Evolutionary conservation across 2,113 vertebrate species (phyloP).

Genomic region (Nesoenas mayeri): DNA sequence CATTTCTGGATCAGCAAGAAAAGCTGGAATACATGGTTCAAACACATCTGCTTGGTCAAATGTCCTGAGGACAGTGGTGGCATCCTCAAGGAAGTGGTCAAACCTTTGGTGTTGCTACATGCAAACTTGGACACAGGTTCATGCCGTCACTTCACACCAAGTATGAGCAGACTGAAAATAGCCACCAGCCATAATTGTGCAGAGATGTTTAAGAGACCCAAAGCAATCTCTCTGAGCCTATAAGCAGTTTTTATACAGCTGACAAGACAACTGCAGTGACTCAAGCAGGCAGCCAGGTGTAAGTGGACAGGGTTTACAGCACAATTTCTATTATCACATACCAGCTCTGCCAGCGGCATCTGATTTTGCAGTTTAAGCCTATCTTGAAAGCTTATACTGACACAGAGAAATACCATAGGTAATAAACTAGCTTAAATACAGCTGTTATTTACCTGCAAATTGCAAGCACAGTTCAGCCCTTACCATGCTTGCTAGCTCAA

Average conservation of each 20-base stretch:
- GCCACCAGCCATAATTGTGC: background rate
- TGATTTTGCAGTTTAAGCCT: background rate
- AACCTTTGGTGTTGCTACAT: background rate
- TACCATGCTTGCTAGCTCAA: background rate
- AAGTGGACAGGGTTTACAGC: background rate
- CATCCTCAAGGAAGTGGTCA: background rate
- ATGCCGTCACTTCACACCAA: background rate
- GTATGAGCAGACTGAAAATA: background rate
- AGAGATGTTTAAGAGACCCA: background rate
- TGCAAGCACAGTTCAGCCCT: background rate
- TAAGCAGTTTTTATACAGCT: background rate
- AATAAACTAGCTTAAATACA: background rate
- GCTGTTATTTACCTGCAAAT: background rate
- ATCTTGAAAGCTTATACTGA: background rate
- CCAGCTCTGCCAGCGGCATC: background rate
- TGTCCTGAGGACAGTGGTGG: background rate
- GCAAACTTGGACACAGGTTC: background rate
- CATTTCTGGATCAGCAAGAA: background rate
- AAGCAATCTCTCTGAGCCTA: background rate
- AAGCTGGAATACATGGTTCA: background rate
- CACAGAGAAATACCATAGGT: background rate
- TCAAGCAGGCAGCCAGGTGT: background rate
- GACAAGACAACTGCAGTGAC: background rate
- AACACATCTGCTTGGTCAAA: background rate
- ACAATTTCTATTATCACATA: background rate